phyloP scores from a whole-genome alignment of 1,140 invertebrate genomes.

The Sitodiplosis mosellana region DNA sequence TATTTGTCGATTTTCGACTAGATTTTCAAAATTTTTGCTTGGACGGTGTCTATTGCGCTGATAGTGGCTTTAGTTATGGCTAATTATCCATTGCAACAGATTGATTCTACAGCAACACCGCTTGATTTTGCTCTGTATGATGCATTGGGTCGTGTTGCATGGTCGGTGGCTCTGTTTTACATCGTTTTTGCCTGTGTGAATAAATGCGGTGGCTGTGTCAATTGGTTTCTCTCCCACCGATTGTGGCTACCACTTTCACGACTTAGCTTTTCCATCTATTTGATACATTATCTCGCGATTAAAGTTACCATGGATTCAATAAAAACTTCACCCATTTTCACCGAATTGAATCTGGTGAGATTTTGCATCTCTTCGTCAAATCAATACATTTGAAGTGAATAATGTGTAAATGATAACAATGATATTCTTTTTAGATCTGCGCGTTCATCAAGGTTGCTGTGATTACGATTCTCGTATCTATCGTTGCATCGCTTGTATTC shows the following conservation, averaged over 20 bases:
- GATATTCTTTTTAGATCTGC: too few species aligned
- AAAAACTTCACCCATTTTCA: too few species aligned
- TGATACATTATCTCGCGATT: constrained; percentile 26
- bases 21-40: constrained; percentile 3
- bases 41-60: constrained; percentile 12
- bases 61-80: constrained; percentile 15
- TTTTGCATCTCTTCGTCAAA: too few species aligned
- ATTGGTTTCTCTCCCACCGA: constrained; percentile 26
- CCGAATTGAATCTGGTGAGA: too few species aligned
- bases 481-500: too few species aligned
- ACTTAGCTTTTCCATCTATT: constrained; percentile 30
- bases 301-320: too few species aligned
- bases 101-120: constrained; percentile 10
- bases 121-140: constrained; percentile 37
- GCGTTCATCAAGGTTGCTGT: too few species aligned
- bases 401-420: too few species aligned
- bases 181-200: constrained; percentile 45
- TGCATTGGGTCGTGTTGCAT: constrained; percentile 35
- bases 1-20: constrained; percentile 1
- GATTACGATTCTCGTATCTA: too few species aligned
- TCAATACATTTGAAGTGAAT: too few species aligned
- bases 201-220: constrained; percentile 38
- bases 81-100: constrained; percentile 12
- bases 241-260: constrained; percentile 30
- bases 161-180: constrained; percentile 42